Evolutionary conservation across 2,888 invertebrate species (phyloP), one percentile per base, ranked within the genome.

Genomic region (Rosalia funebris): DNA sequence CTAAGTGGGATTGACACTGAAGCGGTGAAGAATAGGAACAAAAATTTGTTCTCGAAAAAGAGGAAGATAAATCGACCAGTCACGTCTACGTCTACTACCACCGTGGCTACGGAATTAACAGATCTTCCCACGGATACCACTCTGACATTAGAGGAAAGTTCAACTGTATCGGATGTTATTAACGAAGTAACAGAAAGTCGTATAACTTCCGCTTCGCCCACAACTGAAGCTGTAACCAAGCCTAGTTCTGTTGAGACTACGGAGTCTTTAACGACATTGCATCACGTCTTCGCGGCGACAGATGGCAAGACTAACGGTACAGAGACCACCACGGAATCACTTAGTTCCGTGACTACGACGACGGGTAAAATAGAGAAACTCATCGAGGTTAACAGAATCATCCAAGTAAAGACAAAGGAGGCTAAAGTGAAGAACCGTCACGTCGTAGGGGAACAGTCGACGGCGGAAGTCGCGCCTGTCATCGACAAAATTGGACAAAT

Each of bases 401-500:
- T 89, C 1, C 89, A 90, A 81, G 86, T 90, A 1, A 87, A 87
- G 32, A 88, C 88, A 0, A 88, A 88, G 77, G 83, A 87, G 73
- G 86, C 86, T 25, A 87, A 87, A 74, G 82, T 85, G 47, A 84
- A 85, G 14, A 84, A 84, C 1, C 82, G 85, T 1, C 82, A 85
- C 15, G 32, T 60, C 4, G 44, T 68, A 9, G 70, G 70, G 34
- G 77, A 82, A 7, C 83, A 85, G 45, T 80, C 85, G 1, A 83
- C 83, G 72, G 80, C 87, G n/a, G 88, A 88, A 74, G 84, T 84
- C 63, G 82, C 86, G 72, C 88, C 89, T 0, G 84, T 84, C 11
- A 72, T 88, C 1, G 87, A 89, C 71, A 87, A 88, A 81, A 85
- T 90, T 62, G 90, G 90, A 41, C 89, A 88, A 78, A 88, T 91